These are phyloP conservation scores for Drosophila incognita DNA, from an alignment of 2,888 invertebrate genomes.

Conservation along the genomic window DNA sequence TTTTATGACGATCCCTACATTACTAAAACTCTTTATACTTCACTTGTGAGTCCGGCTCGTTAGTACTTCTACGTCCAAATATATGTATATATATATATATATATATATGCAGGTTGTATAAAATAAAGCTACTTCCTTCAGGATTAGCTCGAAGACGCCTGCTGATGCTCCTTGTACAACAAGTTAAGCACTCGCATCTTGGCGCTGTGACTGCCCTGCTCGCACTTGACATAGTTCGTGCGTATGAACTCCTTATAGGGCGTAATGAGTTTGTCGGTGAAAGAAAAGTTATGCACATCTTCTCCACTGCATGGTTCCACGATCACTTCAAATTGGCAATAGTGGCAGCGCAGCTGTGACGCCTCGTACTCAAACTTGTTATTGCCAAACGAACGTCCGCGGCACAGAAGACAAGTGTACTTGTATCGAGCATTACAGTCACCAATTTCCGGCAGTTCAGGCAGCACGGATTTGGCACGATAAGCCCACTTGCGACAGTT, in stretches of 20 bases:
- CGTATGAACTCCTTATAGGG: slow-evolving; percentile 53
- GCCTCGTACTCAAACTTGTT: slow-evolving; percentile 32
- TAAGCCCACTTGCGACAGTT: slow-evolving; percentile 61
- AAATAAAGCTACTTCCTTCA: no score
- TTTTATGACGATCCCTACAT: no score
- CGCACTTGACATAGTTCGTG: slow-evolving; percentile 38
- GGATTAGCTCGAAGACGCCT: slow-evolving; percentile 1
- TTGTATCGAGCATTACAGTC: slow-evolving; percentile 49
- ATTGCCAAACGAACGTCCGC: slow-evolving; percentile 46
- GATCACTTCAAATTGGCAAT: slow-evolving; percentile 66
- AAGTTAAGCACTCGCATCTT: slow-evolving; percentile 54
- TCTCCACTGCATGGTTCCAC: slow-evolving; percentile 44
- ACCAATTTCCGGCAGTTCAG: slow-evolving; percentile 51
- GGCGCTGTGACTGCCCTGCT: slow-evolving; percentile 35
- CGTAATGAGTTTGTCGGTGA: slow-evolving; percentile 34
- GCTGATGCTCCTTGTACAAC: slow-evolving; percentile 32
- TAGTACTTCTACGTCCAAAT: no score
- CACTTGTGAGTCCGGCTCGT: no score
- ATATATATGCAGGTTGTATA: background rate
- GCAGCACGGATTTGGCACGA: slow-evolving; percentile 52
- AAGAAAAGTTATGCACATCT: slow-evolving; percentile 24
- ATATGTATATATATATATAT: no score
- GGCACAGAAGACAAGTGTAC: slow-evolving; percentile 58
- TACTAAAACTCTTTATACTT: no score
- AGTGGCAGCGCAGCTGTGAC: slow-evolving; percentile 53